Base-by-base conservation (phyloP, 2,113 vertebrate species). In the Sinocyclocheilus grahami region DNA sequence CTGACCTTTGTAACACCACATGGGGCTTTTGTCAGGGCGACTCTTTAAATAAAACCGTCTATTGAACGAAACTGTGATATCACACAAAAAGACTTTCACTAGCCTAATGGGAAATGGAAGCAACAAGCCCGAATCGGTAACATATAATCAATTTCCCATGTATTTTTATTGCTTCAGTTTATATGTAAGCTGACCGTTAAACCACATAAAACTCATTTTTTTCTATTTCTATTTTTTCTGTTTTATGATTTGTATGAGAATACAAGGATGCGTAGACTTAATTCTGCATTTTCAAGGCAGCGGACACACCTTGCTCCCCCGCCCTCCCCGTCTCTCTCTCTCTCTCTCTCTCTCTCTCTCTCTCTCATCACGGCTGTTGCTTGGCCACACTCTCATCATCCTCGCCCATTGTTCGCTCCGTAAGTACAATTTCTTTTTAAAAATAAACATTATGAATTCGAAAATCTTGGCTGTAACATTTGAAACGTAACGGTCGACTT, bases 251-350 rank as follows among this genome's bases (percentile, higher is more conserved):
- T 65, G 12, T 18, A 16, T 65, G 20, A 33, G 22, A 62, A 62
- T 62, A 62, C 2, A n/a, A n/a, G n/a, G 71, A 74, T 65, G 39
- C 16, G 71, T 39, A 78, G 82, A 71, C 22, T 81, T 76, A 24
- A 80, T 75, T 85, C 79, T 75, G 16, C 60, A 78, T 83, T 79
- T 78, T 88, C 87, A 72, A 82, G 84, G 53, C 65, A 72, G 39
- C 82, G 89, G 87, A 83, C 87, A 87, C 89, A 88, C 89, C 89
- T 86, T 87, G 58, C 75, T 58, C 62, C 60, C 72, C 80, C 80
- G 24, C 85, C 78, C 65, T 62, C 37, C 13, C 24, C 48, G 51
- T 60, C 65, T 13, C 75, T 58, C 22, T 24, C 22, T 8, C 27
- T 46, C 75, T 27, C 63, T 42, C 74, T 30, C 24, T 10, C 27